Evolutionary conservation across 2,888 invertebrate species (phyloP), one percentile per base, ranked within the genome.

Genomic region (Thereva nobilitata): DNA sequence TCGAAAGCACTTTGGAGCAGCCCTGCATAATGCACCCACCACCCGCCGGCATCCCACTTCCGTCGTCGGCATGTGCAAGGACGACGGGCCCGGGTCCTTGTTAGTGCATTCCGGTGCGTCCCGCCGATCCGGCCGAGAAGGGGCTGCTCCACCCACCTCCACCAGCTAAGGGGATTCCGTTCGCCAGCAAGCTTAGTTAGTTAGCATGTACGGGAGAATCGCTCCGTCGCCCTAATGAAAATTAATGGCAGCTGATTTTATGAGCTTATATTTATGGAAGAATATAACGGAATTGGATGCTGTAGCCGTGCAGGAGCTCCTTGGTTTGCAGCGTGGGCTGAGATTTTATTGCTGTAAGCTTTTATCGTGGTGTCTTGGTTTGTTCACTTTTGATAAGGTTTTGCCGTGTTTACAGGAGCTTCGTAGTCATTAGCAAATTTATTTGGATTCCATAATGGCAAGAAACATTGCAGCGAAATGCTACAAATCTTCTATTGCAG

Each of bases 211-310:
- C 64, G 37, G 52, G 53, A 23, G 52, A 63, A 50, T 45, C 64
- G 64, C 50, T 56, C 44, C 52, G 52, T 40, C 57, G 57, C 64
- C 59, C 40, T 68, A 68, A 68, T 65, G 67, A 68, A 68, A 68
- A 68, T 68, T 68, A 68, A 68, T 68, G 52, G 56, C 45, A 64
- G 45, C 57, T 63, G 64, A 68, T 68, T 68, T 65, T 68, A 68
- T 68, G 57, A 64, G 54, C 50, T 56, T 59, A 64, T 65, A 68
- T 68, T 64, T 68, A 65, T 68, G 67, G 49, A 37, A 37, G 67
- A 67, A 64, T 64, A 67, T 67, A 64, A 49, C 64, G 45, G 44
- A 12, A 35, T 9, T n/a, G 59, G 38, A 37, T 59, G 59, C 53
- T 57, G 59, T 40, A 59, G 47, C 59, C 45, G 10, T 42, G 47